A percentile compares a stretch with the other conserved stretches of the same genome.
phyloP scores from a whole-genome alignment of 2,113 vertebrate genomes.

The Terrapene triunguis region DNA sequence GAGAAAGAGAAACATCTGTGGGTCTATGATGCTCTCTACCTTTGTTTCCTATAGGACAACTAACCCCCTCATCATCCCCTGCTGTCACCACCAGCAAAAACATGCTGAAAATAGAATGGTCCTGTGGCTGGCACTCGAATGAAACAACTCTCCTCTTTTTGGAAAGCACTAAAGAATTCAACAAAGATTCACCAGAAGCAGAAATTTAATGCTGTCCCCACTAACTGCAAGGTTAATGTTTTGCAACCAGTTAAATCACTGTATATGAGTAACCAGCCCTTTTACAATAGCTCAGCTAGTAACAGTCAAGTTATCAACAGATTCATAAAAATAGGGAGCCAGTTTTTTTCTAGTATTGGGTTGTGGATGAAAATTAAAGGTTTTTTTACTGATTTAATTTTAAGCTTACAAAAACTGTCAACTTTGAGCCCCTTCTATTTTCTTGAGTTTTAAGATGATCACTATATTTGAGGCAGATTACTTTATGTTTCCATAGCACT shows the following conservation, averaged over 20 bases:
- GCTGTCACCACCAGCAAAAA: not conserved
- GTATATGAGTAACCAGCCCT: not conserved
- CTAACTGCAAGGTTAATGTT: not conserved
- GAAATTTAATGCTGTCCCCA: not conserved
- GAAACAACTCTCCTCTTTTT: not conserved
- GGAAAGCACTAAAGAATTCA: not conserved
- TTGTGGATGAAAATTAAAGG: not conserved
- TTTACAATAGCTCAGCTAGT: not conserved
- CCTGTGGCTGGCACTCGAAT: not conserved
- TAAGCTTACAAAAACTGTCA: not conserved
- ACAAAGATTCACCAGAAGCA: not conserved
- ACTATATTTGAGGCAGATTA: not conserved
- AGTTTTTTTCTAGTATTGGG: not conserved
- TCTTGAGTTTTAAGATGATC: not conserved
- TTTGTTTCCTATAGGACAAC: not conserved
- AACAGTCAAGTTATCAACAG: not conserved
- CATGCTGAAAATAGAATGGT: not conserved
- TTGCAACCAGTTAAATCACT: not conserved
- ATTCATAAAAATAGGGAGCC: not conserved
- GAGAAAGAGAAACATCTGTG: not conserved
- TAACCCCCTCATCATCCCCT: not conserved
- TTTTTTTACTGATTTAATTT: accelerated
- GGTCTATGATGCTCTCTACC: not conserved
- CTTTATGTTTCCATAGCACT: not conserved
- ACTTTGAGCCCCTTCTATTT: not conserved